Base-by-base conservation (phyloP, 2,797 vertebrate species). In the Silurus lanzhouensis region DNA sequence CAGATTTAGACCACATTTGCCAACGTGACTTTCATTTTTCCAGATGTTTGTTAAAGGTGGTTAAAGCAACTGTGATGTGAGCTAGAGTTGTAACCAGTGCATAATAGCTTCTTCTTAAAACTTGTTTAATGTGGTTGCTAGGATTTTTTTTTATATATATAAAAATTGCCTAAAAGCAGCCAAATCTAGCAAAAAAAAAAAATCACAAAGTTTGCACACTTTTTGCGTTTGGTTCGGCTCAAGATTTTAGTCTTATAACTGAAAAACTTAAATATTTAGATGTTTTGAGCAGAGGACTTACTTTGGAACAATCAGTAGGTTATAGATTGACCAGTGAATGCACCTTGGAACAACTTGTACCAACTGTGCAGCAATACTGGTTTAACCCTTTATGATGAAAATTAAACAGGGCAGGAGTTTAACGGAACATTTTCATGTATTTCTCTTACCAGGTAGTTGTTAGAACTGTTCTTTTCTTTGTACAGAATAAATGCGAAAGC, bases 391-490 rank as follows among this genome's bases (percentile, higher is more conserved):
- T 17, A 55, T 27, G 8, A 48, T 52, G 9, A 12, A 17, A 48
- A 81, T 66, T 19, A 6, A 81, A 6, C 61, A 52, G 9, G 14
- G n/a, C 5, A 64, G 38, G 10, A 60, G 31, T n/a, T 9, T 25
- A 79, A 61, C 25, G 1, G 58, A 2, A 31, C 38, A 4, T 61
- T 61, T 61, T 38, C 31, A 20, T 38, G n/a, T 71, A 66, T 44
- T 70, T 6, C 58, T 38, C 84, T 88, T 89, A 90, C 89, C 82
- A 1, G 1, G 44, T 90, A 90, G 31, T 25, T 70, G 1, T 12
- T 38, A 84, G 70, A 86, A 13, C 57, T 77, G 68, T 22, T 64
- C 58, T n/a, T 80, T 55, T 85, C 83, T 57, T 67, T 84, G 79
- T 86, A 85, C 46, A 89, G 77, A 55, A 86, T 31, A 67, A 25